phyloP scores from a whole-genome alignment of 2,888 invertebrate species.

The Orthosia gracilis region DNA sequence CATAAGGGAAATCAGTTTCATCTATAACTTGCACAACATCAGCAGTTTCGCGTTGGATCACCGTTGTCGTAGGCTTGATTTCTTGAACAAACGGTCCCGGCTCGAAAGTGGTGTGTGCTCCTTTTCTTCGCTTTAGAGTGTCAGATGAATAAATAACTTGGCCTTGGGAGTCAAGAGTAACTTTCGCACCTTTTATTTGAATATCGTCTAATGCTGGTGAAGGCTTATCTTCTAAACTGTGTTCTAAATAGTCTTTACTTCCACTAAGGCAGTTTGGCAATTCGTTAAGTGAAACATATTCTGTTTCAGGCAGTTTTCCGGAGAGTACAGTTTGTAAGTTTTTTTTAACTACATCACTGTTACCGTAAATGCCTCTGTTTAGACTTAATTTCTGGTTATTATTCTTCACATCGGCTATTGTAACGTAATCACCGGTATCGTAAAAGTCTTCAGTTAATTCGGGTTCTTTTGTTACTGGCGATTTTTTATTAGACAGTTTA shows the following conservation, averaged over 20 bases:
- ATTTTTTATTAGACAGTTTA: conserved; percentile 88
- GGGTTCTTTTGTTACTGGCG: conserved; percentile 86
- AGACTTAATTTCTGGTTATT: conserved; percentile 93
- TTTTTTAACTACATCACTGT: conserved; percentile 93
- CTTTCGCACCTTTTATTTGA: conserved; percentile 93
- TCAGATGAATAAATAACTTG: conserved; percentile 97
- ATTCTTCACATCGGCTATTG: conserved; percentile 95
- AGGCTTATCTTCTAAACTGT: conserved; percentile 78
- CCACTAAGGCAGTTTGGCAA: conserved; percentile 91
- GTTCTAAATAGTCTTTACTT: conserved; percentile 86
- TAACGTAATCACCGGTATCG: conserved; percentile 96
- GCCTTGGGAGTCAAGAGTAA: conserved; percentile 96
- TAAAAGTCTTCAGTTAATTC: conserved; percentile 87
- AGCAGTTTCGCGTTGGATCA: conserved; percentile 85
- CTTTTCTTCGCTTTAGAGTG: conserved; percentile 95
- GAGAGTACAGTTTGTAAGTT: conserved; percentile 91
- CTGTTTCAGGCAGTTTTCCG: conserved; percentile 92
- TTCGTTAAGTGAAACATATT: conserved; percentile 96
- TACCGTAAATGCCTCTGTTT: conserved; percentile 90
- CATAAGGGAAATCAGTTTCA: conserved; percentile 88
- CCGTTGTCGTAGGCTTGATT: conserved; percentile 83
- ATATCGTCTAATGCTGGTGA: conserved; percentile 82
- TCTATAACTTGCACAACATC: conserved; percentile 84
- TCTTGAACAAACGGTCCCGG: conserved; percentile 96
- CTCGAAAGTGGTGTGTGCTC: conserved; percentile 96